Percentiles rank a stretch among this genome's conserved stretches.
Evolutionary conservation across 2,888 invertebrate species (phyloP).

Genomic region (Nemoura dubitans): DNA sequence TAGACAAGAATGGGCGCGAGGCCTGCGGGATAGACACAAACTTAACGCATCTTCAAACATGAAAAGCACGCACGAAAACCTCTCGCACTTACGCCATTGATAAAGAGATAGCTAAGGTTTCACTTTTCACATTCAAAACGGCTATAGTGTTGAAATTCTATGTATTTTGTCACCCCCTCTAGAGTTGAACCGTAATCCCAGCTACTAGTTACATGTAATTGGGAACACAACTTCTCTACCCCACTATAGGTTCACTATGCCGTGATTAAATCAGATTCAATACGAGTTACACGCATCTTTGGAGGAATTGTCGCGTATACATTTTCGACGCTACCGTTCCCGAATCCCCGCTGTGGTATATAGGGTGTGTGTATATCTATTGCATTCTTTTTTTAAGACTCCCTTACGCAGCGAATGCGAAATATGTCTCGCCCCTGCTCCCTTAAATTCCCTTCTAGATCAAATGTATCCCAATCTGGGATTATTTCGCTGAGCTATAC

Average conservation of each 20-base stretch:
- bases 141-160: constrained; percentile 32
- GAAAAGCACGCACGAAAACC: constrained; percentile 28
- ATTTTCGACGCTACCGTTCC: constrained; percentile 28
- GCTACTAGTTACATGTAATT: constrained; percentile 39
- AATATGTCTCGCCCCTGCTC: constrained; percentile 13
- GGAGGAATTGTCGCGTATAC: constrained; percentile 27
- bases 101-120: background rate
- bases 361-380: background rate
- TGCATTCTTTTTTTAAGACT: background rate
- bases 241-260: constrained; percentile 43
- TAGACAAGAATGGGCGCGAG: background rate
- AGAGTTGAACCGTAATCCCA: constrained; percentile 19
- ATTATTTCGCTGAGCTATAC: constrained; percentile 30
- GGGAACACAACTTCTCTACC: constrained; percentile 33
- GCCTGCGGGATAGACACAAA: constrained; percentile 29
- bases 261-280: constrained; percentile 42
- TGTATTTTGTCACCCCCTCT: constrained; percentile 26
- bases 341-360: constrained; percentile 31
- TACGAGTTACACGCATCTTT: constrained; percentile 44
- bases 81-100: background rate
- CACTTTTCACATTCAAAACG: constrained; percentile 24
- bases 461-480: constrained; percentile 15
- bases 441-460: constrained; percentile 8
- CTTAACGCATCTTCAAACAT: constrained; percentile 46
- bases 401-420: background rate